Conservation (phyloP, 2,113 vertebrate genomes). For the Colinus virginianus region DNA sequence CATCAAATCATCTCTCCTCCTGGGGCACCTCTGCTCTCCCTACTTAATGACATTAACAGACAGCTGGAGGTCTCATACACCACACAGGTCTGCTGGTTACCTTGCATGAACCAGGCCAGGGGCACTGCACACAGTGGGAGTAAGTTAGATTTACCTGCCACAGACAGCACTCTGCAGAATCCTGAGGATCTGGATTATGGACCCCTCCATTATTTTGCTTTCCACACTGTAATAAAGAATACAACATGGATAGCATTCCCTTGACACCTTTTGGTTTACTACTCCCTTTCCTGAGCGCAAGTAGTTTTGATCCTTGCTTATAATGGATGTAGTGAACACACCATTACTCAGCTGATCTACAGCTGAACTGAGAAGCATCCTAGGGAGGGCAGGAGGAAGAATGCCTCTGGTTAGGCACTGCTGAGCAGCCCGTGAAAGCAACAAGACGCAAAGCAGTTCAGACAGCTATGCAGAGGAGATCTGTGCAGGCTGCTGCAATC, state of each 20-base stretch:
- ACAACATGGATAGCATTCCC: neutral
- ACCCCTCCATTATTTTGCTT: neutral
- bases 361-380: neutral
- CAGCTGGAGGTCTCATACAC: neutral
- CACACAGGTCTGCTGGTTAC: accelerated
- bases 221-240: neutral
- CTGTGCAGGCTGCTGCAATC: neutral
- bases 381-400: neutral
- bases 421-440: neutral
- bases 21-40: neutral
- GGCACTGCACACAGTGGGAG: neutral
- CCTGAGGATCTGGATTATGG: neutral
- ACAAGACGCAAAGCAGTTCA: neutral
- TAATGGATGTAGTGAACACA: neutral
- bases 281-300: neutral
- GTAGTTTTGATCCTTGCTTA: neutral
- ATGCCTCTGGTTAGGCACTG: neutral
- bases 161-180: accelerated
- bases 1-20: neutral
- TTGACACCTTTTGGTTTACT: neutral
- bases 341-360: conserved; percentile 34
- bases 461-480: neutral
- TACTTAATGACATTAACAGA: neutral
- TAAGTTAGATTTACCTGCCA: neutral
- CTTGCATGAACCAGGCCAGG: neutral